Conservation (phyloP, 2,113 vertebrate species). For the human region GRCh38 chr15:101107501-101108000, state of each 20-base stretch:
- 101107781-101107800: background rate
- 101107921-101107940: background rate
- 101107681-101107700: fast-evolving
- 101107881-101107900: background rate
- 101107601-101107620: background rate
- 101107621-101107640: background rate
- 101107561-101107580: background rate
- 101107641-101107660: background rate
- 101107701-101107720: background rate
- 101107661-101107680: background rate
- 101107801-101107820: background rate
- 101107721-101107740: background rate
- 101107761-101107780: background rate
- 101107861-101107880: background rate
- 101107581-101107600: background rate
- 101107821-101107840: background rate
- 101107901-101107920: background rate
- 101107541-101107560: too few relatives aligned
- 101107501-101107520: background rate
- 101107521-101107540: background rate
- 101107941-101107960: background rate
- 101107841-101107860: background rate
- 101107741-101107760: background rate
- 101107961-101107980: background rate
- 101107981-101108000: background rate